phyloP scores from a whole-genome alignment of 2,888 invertebrate species.

The Dicyrtoma fusca region DNA sequence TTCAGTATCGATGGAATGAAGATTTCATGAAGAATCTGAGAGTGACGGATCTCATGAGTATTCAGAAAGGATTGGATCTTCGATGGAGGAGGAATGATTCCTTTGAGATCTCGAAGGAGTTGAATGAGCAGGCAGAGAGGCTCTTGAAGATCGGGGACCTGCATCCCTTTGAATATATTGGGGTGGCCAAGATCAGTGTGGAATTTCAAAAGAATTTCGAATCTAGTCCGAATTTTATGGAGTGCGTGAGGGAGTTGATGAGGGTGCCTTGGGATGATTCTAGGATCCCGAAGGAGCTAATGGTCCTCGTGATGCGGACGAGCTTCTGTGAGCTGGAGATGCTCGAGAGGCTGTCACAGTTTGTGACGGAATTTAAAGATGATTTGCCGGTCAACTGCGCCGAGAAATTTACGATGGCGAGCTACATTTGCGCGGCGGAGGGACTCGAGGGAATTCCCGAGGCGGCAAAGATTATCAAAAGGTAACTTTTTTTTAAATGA shows the following conservation, averaged over 20 bases:
- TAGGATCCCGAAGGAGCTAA: conserved; percentile 38
- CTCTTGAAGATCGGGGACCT: not conserved
- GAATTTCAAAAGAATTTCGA: not conserved
- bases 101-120: not conserved
- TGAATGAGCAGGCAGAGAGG: not conserved
- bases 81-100: not conserved
- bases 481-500: too few relatives aligned
- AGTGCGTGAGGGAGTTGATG: not conserved
- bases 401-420: conserved; percentile 42
- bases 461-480: not conserved
- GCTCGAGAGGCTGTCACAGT: conserved; percentile 29
- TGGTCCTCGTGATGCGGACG: conserved; percentile 13
- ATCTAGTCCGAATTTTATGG: not conserved
- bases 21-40: not conserved
- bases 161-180: not conserved
- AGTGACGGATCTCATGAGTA: not conserved
- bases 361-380: conserved; percentile 28
- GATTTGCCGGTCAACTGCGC: conserved; percentile 38
- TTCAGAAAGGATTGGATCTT: not conserved
- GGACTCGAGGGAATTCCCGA: not conserved
- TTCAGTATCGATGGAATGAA: not conserved
- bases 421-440: conserved; percentile 39
- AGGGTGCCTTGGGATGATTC: not conserved
- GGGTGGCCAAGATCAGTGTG: not conserved
- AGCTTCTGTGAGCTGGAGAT: conserved; percentile 39